A percentile compares a stretch with the other conserved stretches of the same genome.
Conservation (phyloP, 2,797 vertebrate genomes). For the Hozukius guyotensis region DNA sequence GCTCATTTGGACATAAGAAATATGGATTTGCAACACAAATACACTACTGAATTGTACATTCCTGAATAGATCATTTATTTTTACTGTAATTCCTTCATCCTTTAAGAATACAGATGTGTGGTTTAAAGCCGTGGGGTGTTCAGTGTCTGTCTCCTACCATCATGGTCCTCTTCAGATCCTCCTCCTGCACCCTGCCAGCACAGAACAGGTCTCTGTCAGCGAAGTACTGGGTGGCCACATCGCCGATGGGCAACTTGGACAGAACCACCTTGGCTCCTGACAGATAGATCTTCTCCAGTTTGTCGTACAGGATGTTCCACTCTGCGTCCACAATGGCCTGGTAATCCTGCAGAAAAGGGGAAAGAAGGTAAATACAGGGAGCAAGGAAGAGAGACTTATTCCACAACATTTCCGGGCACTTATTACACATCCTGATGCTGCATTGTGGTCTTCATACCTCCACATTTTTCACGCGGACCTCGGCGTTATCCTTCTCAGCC, state of each 20-base stretch:
- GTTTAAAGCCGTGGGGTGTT: not conserved
- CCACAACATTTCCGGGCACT: not conserved
- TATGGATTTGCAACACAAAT: not conserved
- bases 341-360: constrained; percentile 86
- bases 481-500: constrained; percentile 97
- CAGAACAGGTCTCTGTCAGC: constrained; percentile 98
- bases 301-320: constrained; percentile 98
- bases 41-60: not conserved
- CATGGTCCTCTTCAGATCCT: constrained; percentile 97
- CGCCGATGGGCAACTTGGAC: constrained; percentile 94
- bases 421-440: not conserved
- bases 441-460: constrained; percentile 78
- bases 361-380: not conserved
- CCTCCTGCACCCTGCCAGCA: constrained; percentile 94
- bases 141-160: constrained; percentile 84
- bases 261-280: constrained; percentile 96
- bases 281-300: constrained; percentile 92
- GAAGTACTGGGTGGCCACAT: constrained; percentile 97
- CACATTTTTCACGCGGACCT: constrained; percentile 91
- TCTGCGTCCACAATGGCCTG: constrained; percentile 98
- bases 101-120: not conserved
- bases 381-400: accelerated
- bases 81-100: not conserved
- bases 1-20: not conserved
- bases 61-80: not conserved